Evolutionary conservation across 1,140 invertebrate genomes (phyloP).

Genomic region (Ostrea edulis): DNA sequence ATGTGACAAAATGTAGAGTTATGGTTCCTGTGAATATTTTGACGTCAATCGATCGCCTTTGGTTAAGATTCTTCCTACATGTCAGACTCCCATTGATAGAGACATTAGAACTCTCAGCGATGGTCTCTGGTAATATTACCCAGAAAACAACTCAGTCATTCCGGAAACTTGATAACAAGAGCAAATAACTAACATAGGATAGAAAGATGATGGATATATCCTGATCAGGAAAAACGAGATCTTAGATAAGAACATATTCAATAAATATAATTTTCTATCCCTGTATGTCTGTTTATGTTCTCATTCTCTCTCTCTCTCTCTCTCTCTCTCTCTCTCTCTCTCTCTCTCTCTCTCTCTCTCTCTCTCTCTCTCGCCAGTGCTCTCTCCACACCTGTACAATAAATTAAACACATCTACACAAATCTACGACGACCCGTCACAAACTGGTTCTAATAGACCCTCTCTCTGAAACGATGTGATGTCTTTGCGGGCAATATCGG

Average conservation of each 20-base stretch:
- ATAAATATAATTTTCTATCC: background rate
- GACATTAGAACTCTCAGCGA: no score
- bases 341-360: constrained; percentile 12
- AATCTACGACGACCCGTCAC: background rate
- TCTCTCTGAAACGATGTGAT: background rate
- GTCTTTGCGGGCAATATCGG: background rate
- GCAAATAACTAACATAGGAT: no score
- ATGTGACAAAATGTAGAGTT: no score
- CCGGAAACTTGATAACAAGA: no score
- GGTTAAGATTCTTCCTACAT: no score
- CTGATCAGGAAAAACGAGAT: background rate
- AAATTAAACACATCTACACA: background rate
- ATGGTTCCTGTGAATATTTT: no score
- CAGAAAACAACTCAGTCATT: no score
- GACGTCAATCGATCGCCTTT: no score
- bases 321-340: constrained; percentile 15
- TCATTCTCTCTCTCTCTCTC: background rate
- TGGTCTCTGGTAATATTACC: no score
- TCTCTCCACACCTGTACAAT: background rate
- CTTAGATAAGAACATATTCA: background rate
- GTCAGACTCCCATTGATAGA: no score
- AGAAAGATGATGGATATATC: no score
- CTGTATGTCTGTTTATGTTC: no score
- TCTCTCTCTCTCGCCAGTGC: background rate
- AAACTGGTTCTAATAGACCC: background rate